Base-by-base conservation (phyloP, 1,140 invertebrate species). In the Triops cancriformis region DNA sequence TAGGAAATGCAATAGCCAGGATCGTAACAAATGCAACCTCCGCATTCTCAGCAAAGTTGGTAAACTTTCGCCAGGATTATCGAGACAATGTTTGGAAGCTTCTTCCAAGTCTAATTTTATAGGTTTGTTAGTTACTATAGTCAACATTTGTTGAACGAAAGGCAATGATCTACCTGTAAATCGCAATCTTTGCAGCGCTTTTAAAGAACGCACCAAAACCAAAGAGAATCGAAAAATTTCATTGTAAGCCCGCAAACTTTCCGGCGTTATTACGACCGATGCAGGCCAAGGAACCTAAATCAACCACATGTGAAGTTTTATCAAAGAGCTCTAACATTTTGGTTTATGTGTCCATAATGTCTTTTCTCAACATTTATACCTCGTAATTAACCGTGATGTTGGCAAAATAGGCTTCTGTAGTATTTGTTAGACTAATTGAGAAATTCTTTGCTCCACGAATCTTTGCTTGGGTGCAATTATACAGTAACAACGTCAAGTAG, bases 121-220 rank as follows among this genome's bases (percentile, higher is more conserved):
- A 64, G 3, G 9, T n/a, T 6, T 6, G 14, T 31, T 27, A n/a
- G n/a, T n/a, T n/a, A n/a, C n/a, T 31, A 0, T 76, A 23, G n/a
- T 73, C 10, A 14, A 31, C 27, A n/a, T 12, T 31, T 26, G n/a
- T 26, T 77, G 23, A n/a, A 7, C 6, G 2, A 76, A 43, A 37
- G 82, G 6, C 18, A 4, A 18, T 31, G 0, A 23, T 75, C 82
- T 82, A 87, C 86, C 86, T 73, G 81, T 82, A 83, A 89, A 89
- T 79, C 82, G 81, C 7, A 90, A 83, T 80, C 87, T 86, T 81
- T 89, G 89, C 41, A 90, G 82, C 2, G 87, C 87, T 84, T 87
- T 89, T 18, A 90, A 83, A 3, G 88, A 88, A 84, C 88, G 88
- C 82, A 90, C 90, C 0, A 90, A 82, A 82, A 89, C 89, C 37